Evolutionary conservation across 2,113 vertebrate genomes (phyloP), one percentile per base, ranked within the genome.

Genomic region (Ranitomeya variabilis): DNA sequence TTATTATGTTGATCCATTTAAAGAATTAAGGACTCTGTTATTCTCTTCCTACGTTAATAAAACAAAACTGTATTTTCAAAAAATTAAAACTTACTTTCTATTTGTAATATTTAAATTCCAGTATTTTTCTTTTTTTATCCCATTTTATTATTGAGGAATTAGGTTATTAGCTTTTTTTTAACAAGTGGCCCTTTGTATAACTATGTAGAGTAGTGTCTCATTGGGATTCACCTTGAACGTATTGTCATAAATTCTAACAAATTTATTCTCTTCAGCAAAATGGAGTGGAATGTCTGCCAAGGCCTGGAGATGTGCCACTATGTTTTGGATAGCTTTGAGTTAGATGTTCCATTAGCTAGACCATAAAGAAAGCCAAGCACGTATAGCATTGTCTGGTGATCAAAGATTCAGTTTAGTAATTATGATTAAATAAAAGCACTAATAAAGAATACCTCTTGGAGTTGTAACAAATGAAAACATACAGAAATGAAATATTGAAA

Each of bases 261-360:
- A 83, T 69, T 0, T 67, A 69, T 83, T 54, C 45, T 52, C 14
- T 83, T 83, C 13, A 83, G 67, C n/a, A 67, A 83, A 45, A 83
- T 69, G 21, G 6, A n/a, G 26, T 52, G 51, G 51, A 66, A 45
- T 66, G 21, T 1, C 37, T 52, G 60, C 80, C 60, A 83, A 83
- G 31, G 21, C 19, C 62, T 83, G 62, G 45, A 67, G 62, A 54
- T 23, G 7, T 23, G 62, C 37, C 37, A 83, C 23, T 45, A 54
- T 83, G 81, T 21, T 83, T 69, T 83, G 81, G 81, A 67, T 10
- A 23, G 62, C 64, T 67, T 69, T 67, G 37, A 67, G 37, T 54
- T 52, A 83, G 21, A 83, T 52, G 62, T n/a, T 66, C 60, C 1
- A 8, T 45, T 81, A 62, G 80, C 16, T 62, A 81, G 80, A 37